Conservation (phyloP, 2,888 invertebrate genomes). For the Xestia c-nigrum region DNA sequence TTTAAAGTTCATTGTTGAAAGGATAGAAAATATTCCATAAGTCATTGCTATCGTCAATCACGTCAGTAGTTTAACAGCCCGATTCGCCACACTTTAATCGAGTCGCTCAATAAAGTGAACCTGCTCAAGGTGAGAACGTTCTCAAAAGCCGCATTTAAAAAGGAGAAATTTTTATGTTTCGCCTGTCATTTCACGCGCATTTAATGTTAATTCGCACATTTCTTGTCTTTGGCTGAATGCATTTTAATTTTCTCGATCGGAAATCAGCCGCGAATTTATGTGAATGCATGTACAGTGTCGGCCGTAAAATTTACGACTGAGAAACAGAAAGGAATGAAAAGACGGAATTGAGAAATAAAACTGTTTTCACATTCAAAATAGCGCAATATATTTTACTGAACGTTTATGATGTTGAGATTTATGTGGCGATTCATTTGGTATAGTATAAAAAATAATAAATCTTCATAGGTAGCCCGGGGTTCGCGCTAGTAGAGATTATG, state of each 20-base stretch:
- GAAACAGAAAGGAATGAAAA: conserved; percentile 73
- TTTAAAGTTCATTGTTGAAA: conserved; percentile 68
- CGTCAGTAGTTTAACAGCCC: conserved; percentile 83
- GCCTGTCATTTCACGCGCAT: conserved; percentile 88
- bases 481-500: conserved; percentile 70
- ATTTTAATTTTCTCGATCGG: conserved; percentile 80
- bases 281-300: conserved; percentile 79
- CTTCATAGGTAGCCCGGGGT: conserved; percentile 75
- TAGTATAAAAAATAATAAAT: conserved; percentile 79
- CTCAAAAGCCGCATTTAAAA: conserved; percentile 82
- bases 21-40: conserved; percentile 53
- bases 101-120: conserved; percentile 83
- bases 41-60: conserved; percentile 57
- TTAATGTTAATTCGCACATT: conserved; percentile 86
- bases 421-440: conserved; percentile 76
- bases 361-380: conserved; percentile 82
- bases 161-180: conserved; percentile 86
- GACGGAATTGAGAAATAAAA: conserved; percentile 83
- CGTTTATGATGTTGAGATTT: conserved; percentile 81
- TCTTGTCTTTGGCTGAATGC: conserved; percentile 79
- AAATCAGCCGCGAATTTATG: conserved; percentile 79
- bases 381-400: conserved; percentile 80
- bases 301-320: conserved; percentile 79
- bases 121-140: conserved; percentile 83
- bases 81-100: conserved; percentile 88